Conservation (phyloP, 1,140 invertebrate genomes). For the Aricia agestis region DNA sequence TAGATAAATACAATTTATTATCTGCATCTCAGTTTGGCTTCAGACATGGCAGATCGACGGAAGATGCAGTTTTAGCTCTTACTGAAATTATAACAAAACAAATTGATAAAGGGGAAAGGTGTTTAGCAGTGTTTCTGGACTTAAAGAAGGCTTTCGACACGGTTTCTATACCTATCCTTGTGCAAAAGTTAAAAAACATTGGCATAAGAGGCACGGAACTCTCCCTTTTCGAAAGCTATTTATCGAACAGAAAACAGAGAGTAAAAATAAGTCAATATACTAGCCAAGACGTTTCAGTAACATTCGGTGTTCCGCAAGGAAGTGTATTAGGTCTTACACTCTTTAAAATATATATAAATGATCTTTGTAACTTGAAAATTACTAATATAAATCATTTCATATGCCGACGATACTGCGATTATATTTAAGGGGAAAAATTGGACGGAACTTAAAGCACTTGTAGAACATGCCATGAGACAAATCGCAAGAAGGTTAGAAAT, state of each 20-base stretch:
- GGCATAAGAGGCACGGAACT: conserved; percentile 18
- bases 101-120: conserved; percentile 12
- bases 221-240: neutral
- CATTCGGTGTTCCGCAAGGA: conserved; percentile 22
- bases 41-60: conserved; percentile 18
- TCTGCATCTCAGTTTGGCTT: conserved; percentile 20
- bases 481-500: conserved; percentile 15
- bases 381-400: conserved; percentile 17
- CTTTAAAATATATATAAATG: conserved; percentile 16
- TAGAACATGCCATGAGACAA: conserved; percentile 7
- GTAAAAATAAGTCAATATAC: neutral
- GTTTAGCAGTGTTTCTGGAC: conserved; percentile 20
- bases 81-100: neutral
- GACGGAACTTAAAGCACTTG: neutral
- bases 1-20: conserved; percentile 9
- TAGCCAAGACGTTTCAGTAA: neutral
- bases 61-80: conserved; percentile 19
- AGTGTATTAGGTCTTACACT: conserved; percentile 19
- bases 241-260: conserved; percentile 2
- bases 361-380: conserved; percentile 18
- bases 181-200: conserved; percentile 15
- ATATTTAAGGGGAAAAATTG: conserved; percentile 19
- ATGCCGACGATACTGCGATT: conserved; percentile 25
- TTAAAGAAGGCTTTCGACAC: conserved; percentile 26
- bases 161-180: conserved; percentile 9